phyloP scores from a whole-genome alignment of 1,140 invertebrate species.

The Olivierus martensii region DNA sequence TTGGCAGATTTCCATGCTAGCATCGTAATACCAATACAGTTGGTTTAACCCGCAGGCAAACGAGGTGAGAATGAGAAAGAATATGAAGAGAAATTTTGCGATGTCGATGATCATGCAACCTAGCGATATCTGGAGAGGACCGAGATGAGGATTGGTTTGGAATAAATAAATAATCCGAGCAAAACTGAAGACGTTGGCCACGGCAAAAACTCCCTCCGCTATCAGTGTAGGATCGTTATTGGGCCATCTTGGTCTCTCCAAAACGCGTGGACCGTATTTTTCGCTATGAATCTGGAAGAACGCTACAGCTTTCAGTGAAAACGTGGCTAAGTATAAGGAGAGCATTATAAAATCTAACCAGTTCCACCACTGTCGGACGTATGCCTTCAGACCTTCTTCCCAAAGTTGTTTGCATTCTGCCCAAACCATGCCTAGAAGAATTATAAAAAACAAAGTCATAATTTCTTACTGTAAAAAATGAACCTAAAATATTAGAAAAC shows the following conservation, averaged over 20 bases:
- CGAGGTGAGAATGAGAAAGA: constrained; percentile 32
- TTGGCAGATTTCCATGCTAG: constrained; percentile 20
- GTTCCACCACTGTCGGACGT: constrained; percentile 44
- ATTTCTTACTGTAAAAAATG: too few relatives aligned
- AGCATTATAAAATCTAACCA: constrained; percentile 45
- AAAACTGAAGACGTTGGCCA: constrained; percentile 44
- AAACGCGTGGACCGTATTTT: constrained; percentile 16
- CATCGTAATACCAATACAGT: constrained; percentile 42
- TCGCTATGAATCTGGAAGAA: constrained; percentile 34
- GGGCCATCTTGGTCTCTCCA: constrained; percentile 37
- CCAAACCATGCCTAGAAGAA: constrained; percentile 37
- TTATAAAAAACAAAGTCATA: too few relatives aligned
- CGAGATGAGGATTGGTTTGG: constrained; percentile 42
- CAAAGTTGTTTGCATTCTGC: constrained; percentile 44
- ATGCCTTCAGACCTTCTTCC: constrained; percentile 40
- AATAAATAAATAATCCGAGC: constrained; percentile 44
- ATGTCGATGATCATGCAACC: constrained; percentile 42
- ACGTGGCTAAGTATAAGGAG: constrained; percentile 41
- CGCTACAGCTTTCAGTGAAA: constrained; percentile 37
- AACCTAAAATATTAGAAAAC: neutral
- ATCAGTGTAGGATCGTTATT: constrained; percentile 43
- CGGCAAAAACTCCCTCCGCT: constrained; percentile 42
- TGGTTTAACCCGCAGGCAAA: constrained; percentile 37
- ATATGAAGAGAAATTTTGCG: constrained; percentile 38
- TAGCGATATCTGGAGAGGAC: constrained; percentile 42